Evolutionary conservation across 2,113 vertebrate species (phyloP), one percentile per base, ranked within the genome.

Genomic region (Cochlearius cochlearius): DNA sequence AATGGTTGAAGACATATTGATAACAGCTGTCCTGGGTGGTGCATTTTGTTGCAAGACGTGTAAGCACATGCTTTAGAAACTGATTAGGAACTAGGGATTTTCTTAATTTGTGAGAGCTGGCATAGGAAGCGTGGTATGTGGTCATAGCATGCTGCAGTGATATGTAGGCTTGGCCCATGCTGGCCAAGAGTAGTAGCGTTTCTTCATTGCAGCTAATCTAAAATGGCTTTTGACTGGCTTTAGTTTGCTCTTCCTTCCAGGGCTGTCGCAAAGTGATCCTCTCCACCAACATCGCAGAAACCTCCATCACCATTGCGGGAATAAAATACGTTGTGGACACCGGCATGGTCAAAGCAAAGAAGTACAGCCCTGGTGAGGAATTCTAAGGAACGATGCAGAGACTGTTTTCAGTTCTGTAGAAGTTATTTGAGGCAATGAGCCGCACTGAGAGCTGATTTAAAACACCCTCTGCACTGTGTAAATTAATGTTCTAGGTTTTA

Each of bases 311-410:
- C 78, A 99, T 99, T 88, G 93, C 99, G 3, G 99, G 99, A 76
- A 99, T 99, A 89, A 99, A 99, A 97, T 99, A 98, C 2, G 98
- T 99, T 82, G 98, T 99, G 58, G 99, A 99, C 97, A 99, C 99
- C 0, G 99, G 99, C 95, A 99, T 99, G 99, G 99, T 99, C 81
- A 99, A 99, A 98, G 99, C 99, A 82, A 99, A 99, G 97, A 99
- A 98, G 64, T 99, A 99, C 98, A 99, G 97, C 85, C 99, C 99
- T 62, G 99, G 99, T 99, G 93, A 98, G 96, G 90, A 88, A 2
- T 80, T 77, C 77, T 68, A 21, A 66, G 25, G 56, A 55, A 2
- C 3, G 8, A 8, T 2, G 8, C 34, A 30, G 67, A 26, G 53
- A 15, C 11, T 22, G 60, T 7, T 18, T 79, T 64, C 36, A 53